Base-by-base conservation (phyloP, 2,888 invertebrate genomes). In the Xylocampa areola region DNA sequence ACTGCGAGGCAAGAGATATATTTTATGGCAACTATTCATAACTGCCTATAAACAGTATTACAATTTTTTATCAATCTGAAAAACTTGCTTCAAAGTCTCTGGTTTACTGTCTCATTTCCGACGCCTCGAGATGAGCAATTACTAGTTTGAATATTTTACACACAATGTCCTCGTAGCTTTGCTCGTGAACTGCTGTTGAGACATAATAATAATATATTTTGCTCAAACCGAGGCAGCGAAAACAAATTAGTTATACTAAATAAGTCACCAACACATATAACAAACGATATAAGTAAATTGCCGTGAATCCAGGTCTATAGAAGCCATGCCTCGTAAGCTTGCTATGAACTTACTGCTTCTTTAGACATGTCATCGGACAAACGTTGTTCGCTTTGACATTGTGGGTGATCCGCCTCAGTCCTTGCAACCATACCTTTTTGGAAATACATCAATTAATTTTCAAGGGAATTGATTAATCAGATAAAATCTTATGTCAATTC, bases 371-470 rank as follows among this genome's bases (percentile, higher is more conserved):
- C 97, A 98, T 98, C 53, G 99, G 99, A 92, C 99, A 99, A 83
- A 99, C 97, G 95, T 99, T 99, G 96, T 98, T 99, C 82, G 98
- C 98, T 95, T 99, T 99, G 84, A 98, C 98, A 95, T 99, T 99
- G 95, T 99, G 98, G 68, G 99, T 98, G 90, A 99, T 98, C 94
- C 96, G 96, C 92, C 99, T 96, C 82, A 99, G 95, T 74, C 97
- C 98, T 90, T 98, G 97, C 95, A 99, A 96, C 99, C 99, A 99
- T 88, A 96, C 96, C 99, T 99, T 96, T 83, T 55, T 73, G 67
- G 52, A 60, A 57, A 79, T 44, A 47, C 23, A 49, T 55, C 35
- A 23, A 49, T 64, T 57, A 71, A 50, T 60, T 65, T 51, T 25
- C n/a, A 17, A 8, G 25, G n/a, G 13, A 39, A 8, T 23, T 7